Evolutionary conservation across 2,113 vertebrate species (phyloP).

Genomic region (Brachyhypopomus occidentalis): DNA sequence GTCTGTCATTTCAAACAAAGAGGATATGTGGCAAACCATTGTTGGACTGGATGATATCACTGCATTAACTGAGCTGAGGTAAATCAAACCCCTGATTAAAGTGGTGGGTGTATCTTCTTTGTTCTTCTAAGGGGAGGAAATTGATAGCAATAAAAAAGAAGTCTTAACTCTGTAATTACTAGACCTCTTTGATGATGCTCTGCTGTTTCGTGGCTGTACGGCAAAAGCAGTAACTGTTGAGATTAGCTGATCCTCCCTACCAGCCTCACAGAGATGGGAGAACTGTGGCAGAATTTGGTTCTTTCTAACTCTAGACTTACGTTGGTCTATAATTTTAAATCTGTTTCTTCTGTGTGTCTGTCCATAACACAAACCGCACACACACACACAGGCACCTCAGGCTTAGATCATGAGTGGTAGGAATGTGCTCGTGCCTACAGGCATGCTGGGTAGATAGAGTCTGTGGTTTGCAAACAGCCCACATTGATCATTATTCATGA

Average conservation of each 20-base stretch:
- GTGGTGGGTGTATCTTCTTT: slow-evolving; percentile 80
- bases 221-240: slow-evolving; percentile 43
- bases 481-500: slow-evolving; percentile 65
- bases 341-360: slow-evolving; percentile 22
- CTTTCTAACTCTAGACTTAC: slow-evolving; percentile 31
- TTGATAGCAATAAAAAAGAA: slow-evolving; percentile 92
- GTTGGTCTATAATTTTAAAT: slow-evolving; percentile 35
- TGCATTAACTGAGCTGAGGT: slow-evolving; percentile 79
- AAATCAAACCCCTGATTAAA: slow-evolving; percentile 90
- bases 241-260: slow-evolving; percentile 37
- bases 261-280: slow-evolving; percentile 10
- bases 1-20: slow-evolving; percentile 55
- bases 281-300: background rate
- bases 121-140: slow-evolving; percentile 82
- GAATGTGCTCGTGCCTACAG: slow-evolving; percentile 65
- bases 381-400: slow-evolving; percentile 39
- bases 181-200: slow-evolving; percentile 67
- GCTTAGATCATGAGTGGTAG: slow-evolving; percentile 62
- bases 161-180: slow-evolving; percentile 82
- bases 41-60: slow-evolving; percentile 80
- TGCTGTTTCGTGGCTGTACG: slow-evolving; percentile 38
- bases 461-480: slow-evolving; percentile 58
- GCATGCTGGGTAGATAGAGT: slow-evolving; percentile 55
- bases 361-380: slow-evolving; percentile 26
- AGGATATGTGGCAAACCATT: slow-evolving; percentile 37